A percentile compares a stretch with the other conserved stretches of the same genome.
phyloP scores from a whole-genome alignment of 2,888 invertebrate species.

The Thelaira solivaga region DNA sequence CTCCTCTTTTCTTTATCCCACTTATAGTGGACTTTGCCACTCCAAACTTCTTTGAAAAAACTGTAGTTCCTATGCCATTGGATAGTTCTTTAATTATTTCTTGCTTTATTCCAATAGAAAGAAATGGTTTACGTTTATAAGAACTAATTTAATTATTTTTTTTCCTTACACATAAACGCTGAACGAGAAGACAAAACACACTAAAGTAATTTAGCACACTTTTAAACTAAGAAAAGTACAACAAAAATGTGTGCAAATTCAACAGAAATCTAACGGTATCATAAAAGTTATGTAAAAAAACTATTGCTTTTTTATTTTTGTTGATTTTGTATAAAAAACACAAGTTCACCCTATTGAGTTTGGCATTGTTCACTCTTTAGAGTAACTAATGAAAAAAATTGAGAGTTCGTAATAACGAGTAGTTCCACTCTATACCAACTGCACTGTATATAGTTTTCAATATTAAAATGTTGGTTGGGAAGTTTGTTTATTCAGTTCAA shows the following conservation, averaged over 20 bases:
- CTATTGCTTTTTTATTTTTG: too few species aligned
- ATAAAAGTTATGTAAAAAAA: not conserved
- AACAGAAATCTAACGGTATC: not conserved
- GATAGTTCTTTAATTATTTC: constrained; percentile 7
- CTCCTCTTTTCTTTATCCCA: constrained; percentile 2
- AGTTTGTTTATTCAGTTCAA: too few species aligned
- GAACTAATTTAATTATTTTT: constrained; percentile 2
- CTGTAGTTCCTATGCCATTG: not conserved
- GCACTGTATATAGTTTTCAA: too few species aligned
- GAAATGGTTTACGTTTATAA: not conserved
- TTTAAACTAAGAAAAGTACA: not conserved
- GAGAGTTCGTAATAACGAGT: not conserved
- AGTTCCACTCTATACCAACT: too few species aligned
- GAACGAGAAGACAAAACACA: not conserved
- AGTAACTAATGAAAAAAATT: constrained; percentile 9
- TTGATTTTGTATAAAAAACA: too few species aligned
- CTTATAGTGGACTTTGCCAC: constrained; percentile 18
- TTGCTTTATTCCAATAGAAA: constrained; percentile 4
- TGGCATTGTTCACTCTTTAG: not conserved
- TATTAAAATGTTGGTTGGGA: too few species aligned
- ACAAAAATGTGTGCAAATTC: not conserved
- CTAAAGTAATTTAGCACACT: constrained; percentile 13
- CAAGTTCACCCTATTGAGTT: not conserved
- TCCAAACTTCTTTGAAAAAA: constrained; percentile 9
- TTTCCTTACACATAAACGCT: constrained; percentile 5